Evolutionary conservation across 1,140 invertebrate species (phyloP), one percentile per base, ranked within the genome.

Genomic region (Bradynema listronoti): DNA sequence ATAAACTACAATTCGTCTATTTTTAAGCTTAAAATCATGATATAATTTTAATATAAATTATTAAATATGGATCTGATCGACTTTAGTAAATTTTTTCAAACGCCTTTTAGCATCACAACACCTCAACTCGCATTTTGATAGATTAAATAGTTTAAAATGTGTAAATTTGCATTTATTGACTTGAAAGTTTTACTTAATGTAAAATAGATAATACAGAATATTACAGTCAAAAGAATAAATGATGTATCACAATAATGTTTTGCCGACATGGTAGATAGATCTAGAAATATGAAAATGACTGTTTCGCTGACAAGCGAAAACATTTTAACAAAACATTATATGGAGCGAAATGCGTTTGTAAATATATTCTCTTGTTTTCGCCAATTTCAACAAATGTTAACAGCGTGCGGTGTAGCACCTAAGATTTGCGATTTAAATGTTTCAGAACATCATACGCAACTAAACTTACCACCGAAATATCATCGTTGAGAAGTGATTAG

Each of bases 201-300:
- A n/a, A n/a, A n/a, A 82, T 89, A 97, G 33, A 96, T 79, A 42
- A 91, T 87, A 81, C 93, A 97, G 82, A 96, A 94, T 34, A 93
- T 75, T 63, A 98, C 90, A 6, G 92, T 93, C 69, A 92, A 84
- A 30, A 94, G 68, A 49, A 97, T 87, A 81, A 99, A 98, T 83
- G 86, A 86, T 2, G 89, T 90, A 81, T 98, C 94, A 90, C 91
- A 97, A 58, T 88, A 86, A 78, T 97, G 69, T 6, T 80, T 71
- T 74, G 92, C 91, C 65, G 90, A 91, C 14, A 98, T 88, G 0
- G 93, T 96, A 16, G 91, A 90, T 14, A 97, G 89, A 1, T 94
- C 89, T 27, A 99, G 85, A 80, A 97, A 96, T 87, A 99, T 93
- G 81, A 99, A 99, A 74, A 98, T 98, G 74, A 99, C 91, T 0